Percentiles rank a stretch among this genome's conserved stretches.
phyloP scores from a whole-genome alignment of 2,797 vertebrate genomes.

The Periophthalmus magnuspinnatus region DNA sequence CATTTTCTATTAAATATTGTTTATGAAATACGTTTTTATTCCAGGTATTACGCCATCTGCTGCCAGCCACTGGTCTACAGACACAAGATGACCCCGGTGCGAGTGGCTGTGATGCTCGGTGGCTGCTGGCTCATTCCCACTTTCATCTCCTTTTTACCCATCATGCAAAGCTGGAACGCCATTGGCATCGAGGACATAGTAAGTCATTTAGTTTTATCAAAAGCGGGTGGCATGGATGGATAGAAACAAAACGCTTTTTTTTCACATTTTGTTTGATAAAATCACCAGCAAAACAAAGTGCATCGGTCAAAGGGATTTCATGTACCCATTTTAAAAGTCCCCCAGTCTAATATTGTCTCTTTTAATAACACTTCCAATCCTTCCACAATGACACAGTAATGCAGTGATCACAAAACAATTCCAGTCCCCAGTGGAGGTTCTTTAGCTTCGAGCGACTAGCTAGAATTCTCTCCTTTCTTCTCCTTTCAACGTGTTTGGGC shows the following conservation, averaged over 20 bases:
- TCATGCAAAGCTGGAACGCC: conserved; percentile 85
- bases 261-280: neutral
- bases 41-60: conserved; percentile 84
- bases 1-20: too few relatives aligned
- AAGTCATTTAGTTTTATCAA: conserved; percentile 43
- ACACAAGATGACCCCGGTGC: conserved; percentile 83
- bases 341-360: conserved; percentile 20
- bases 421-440: conserved; percentile 46
- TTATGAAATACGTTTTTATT: conserved; percentile 16
- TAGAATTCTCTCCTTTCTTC: conserved; percentile 30
- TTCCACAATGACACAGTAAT: conserved; percentile 50
- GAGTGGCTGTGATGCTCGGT: conserved; percentile 80
- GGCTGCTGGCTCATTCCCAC: conserved; percentile 83
- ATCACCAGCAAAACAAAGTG: neutral
- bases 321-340: conserved; percentile 13
- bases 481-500: conserved; percentile 44
- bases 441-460: conserved; percentile 45
- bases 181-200: conserved; percentile 85
- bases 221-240: neutral
- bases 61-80: conserved; percentile 85
- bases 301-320: conserved; percentile 10
- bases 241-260: neutral
- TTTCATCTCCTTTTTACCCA: conserved; percentile 85
- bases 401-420: conserved; percentile 56
- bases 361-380: conserved; percentile 60